Percentiles rank a stretch among this genome's conserved stretches.
phyloP scores from a whole-genome alignment of 2,888 invertebrate genomes.

The Caenorhabditis panamensis region DNA sequence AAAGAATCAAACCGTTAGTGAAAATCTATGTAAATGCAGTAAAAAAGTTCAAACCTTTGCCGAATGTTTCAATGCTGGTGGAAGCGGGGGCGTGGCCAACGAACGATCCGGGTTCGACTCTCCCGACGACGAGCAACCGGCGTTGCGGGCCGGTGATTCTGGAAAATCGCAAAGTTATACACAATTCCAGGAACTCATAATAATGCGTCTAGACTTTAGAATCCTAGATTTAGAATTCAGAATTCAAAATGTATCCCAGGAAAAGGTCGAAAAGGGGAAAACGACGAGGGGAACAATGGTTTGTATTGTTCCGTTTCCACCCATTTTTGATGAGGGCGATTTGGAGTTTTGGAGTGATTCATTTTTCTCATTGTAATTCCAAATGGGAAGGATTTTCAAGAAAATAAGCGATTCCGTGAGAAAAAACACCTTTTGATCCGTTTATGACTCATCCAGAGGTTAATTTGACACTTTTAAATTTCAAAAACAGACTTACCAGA shows the following conservation, averaged over 20 bases:
- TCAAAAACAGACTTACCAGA: conserved; percentile 47
- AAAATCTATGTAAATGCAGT: no score
- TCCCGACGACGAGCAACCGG: conserved; percentile 57
- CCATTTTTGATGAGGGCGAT: no score
- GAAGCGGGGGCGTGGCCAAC: conserved; percentile 67
- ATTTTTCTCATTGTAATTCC: no score
- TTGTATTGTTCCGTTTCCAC: no score
- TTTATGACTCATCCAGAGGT: background rate
- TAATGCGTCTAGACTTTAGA: background rate
- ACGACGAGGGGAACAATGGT: no score
- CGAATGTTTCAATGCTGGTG: conserved; percentile 71
- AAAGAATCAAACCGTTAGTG: background rate
- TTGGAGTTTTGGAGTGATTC: no score
- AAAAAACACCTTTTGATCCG: background rate
- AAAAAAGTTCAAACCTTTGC: conserved; percentile 23
- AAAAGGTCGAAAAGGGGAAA: background rate
- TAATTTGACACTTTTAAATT: no score
- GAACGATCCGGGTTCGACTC: conserved; percentile 64
- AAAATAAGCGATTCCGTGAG: background rate
- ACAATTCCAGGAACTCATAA: background rate
- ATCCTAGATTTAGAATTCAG: background rate
- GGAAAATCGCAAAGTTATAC: conserved; percentile 14
- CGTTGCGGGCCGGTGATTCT: conserved; percentile 66
- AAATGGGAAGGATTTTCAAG: no score
- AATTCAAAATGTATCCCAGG: background rate